Evolutionary conservation across 2,797 vertebrate species (phyloP).

Genomic region (Mus minutoides): DNA sequence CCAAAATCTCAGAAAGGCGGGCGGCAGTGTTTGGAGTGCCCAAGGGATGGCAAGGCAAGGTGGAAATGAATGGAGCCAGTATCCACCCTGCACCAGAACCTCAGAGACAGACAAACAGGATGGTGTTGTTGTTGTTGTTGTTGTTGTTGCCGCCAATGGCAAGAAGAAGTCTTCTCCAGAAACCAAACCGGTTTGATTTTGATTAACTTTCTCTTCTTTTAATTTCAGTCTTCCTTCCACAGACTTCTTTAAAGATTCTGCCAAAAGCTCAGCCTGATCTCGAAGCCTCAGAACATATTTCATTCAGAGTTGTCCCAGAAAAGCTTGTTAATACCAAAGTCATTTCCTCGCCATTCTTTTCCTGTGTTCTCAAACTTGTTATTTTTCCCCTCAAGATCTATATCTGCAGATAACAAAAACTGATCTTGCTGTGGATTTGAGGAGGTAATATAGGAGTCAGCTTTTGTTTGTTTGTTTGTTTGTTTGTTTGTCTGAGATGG

Average conservation of each 20-base stretch:
- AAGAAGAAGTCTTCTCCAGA: constrained; percentile 51
- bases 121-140: not conserved
- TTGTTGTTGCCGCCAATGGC: constrained; percentile 52
- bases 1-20: not conserved
- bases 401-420: constrained; percentile 44
- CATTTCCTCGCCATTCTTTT: constrained; percentile 68
- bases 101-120: not conserved
- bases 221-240: constrained; percentile 61
- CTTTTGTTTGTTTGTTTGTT: not conserved
- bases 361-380: constrained; percentile 63
- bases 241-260: constrained; percentile 64
- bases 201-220: constrained; percentile 68
- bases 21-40: not conserved
- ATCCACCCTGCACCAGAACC: accelerated
- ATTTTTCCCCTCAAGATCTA: not conserved
- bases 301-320: constrained; percentile 56
- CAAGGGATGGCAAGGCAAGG: not conserved
- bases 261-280: constrained; percentile 62
- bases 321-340: constrained; percentile 68
- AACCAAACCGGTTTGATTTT: constrained; percentile 55
- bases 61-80: not conserved
- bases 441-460: not conserved
- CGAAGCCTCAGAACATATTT: constrained; percentile 61
- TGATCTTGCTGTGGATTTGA: not conserved
- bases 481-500: not conserved